These are phyloP conservation scores for Chamaea fasciata DNA, from an alignment of 2,113 vertebrate genomes.

Conservation along the genomic window DNA sequence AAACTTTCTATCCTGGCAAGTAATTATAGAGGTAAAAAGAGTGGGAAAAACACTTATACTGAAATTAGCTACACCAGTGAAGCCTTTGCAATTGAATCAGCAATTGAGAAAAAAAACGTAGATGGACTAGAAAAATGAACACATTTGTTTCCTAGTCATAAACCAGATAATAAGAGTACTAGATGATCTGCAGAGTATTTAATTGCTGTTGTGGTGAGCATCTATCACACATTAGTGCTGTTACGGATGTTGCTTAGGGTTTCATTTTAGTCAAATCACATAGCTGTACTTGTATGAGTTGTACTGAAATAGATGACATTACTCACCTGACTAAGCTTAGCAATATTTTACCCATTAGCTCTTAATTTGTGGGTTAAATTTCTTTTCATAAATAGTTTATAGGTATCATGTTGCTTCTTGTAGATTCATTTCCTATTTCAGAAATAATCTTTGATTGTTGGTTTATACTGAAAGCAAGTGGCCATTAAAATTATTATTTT, in stretches of 20 bases:
- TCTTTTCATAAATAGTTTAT: conserved; percentile 60
- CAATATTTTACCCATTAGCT: conserved; percentile 53
- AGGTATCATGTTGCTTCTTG: not conserved
- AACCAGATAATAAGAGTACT: not conserved
- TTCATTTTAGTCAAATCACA: not conserved
- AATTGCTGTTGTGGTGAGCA: conserved; percentile 34
- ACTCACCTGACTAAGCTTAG: conserved; percentile 19
- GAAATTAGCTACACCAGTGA: not conserved
- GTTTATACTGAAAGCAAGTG: conserved; percentile 36
- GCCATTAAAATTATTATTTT: not conserved
- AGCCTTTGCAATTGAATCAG: not conserved
- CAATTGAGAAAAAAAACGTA: fast-evolving
- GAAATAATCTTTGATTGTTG: conserved; percentile 2
- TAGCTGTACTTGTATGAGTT: not conserved
- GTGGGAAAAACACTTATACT: not conserved
- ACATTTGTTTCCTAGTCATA: conserved; percentile 13
- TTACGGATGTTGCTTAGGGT: not conserved
- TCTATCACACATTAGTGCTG: conserved; percentile 2
- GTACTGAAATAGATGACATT: conserved; percentile 19
- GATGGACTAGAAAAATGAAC: not conserved
- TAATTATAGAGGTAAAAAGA: not conserved
- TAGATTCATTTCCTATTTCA: conserved; percentile 41
- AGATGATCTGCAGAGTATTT: not conserved
- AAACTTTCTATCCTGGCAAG: not conserved
- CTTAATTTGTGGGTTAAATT: conserved; percentile 45